phyloP scores from a whole-genome alignment of 92 coral and sea anemone species.

The Pocillopora meandrina region DNA sequence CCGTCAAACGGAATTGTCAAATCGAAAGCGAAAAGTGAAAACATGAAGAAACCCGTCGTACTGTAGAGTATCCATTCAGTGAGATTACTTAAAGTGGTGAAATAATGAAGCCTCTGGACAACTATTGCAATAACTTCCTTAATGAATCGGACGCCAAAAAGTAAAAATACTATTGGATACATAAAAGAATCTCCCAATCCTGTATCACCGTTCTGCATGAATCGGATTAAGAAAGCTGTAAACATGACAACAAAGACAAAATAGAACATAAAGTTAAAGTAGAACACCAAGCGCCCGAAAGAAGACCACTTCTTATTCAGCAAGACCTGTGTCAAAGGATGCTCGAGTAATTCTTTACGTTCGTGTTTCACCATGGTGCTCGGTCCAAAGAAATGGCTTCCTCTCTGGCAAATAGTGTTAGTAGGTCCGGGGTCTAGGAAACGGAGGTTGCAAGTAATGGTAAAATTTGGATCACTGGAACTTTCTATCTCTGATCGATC shows the following conservation, averaged over 20 bases:
- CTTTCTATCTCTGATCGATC: constrained; percentile 39
- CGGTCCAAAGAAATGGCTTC: constrained; percentile 68
- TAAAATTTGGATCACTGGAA: constrained; percentile 47
- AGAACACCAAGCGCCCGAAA: constrained; percentile 54
- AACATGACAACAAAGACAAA: constrained; percentile 50
- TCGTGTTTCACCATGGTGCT: constrained; percentile 58
- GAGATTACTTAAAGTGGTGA: constrained; percentile 46
- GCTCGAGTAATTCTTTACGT: constrained; percentile 59
- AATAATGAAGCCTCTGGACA: constrained; percentile 53
- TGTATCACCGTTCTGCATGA: too few relatives aligned
- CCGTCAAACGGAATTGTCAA: too few relatives aligned
- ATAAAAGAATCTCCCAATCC: neutral
- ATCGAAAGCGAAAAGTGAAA: too few relatives aligned
- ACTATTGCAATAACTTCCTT: constrained; percentile 63
- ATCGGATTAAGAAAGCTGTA: constrained; percentile 42
- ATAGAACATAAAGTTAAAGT: constrained; percentile 51
- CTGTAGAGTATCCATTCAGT: constrained; percentile 59
- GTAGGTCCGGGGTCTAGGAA: constrained; percentile 87
- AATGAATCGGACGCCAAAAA: constrained; percentile 36
- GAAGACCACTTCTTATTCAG: constrained; percentile 69
- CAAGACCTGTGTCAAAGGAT: constrained; percentile 70
- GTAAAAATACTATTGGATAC: constrained; percentile 28
- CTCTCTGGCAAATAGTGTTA: constrained; percentile 30
- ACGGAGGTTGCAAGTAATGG: constrained; percentile 71
- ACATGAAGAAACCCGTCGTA: constrained; percentile 3